A percentile compares a stretch with the other conserved stretches of the same genome.
These are phyloP conservation scores for Tetragonula clypearis DNA, from an alignment of 1,140 invertebrate species.

Conservation along the genomic window DNA sequence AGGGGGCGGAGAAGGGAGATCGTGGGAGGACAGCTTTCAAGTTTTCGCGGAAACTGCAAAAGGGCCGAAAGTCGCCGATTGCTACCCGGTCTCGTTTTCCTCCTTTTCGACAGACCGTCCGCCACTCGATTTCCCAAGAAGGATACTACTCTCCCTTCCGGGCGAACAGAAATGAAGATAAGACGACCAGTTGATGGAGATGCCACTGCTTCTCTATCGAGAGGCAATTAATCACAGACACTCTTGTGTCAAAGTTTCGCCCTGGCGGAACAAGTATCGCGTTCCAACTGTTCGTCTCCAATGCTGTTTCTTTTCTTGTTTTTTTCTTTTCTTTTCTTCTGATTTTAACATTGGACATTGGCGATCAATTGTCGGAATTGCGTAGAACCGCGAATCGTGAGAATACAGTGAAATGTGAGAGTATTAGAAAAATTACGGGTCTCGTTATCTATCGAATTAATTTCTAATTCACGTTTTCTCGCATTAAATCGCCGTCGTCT, in stretches of 20 bases:
- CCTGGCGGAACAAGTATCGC: not conserved
- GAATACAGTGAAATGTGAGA: not conserved
- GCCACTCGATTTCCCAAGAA: not conserved
- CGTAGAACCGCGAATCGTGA: not conserved
- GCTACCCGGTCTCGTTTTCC: slow-evolving; percentile 41
- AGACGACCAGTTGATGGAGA: not conserved
- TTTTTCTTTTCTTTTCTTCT: not conserved
- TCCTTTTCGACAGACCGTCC: not conserved
- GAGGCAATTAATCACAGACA: slow-evolving; percentile 34
- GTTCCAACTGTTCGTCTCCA: no score
- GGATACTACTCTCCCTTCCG: not conserved
- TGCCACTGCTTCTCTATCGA: not conserved
- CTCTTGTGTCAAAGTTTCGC: not conserved
- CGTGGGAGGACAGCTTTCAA: slow-evolving; percentile 30
- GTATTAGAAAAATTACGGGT: no score
- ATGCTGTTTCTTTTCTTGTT: not conserved
- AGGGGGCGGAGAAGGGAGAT: not conserved
- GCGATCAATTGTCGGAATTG: not conserved
- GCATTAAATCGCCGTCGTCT: no score
- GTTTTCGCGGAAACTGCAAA: slow-evolving; percentile 43
- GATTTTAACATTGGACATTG: not conserved
- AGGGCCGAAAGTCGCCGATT: slow-evolving; percentile 41
- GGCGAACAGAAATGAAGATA: not conserved
- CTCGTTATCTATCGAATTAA: no score
- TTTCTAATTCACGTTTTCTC: no score